Conservation (phyloP, 2,113 vertebrate genomes). For the Notothenia rossii region DNA sequence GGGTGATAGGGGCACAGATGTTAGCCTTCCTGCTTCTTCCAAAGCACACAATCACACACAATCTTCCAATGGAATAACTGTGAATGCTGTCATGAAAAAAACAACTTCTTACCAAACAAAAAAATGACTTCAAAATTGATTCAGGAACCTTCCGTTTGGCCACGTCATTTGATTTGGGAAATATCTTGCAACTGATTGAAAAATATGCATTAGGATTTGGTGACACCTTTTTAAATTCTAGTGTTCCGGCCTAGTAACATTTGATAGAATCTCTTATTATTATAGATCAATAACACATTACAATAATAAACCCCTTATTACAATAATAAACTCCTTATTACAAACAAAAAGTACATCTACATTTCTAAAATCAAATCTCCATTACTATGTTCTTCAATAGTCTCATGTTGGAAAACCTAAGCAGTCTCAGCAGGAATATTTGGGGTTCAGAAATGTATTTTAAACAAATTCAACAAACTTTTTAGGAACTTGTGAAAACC, state of each 20-base stretch:
- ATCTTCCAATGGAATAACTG: neutral
- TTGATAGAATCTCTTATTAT: neutral
- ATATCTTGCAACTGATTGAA: neutral
- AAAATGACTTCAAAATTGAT: neutral
- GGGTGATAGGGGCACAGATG: constrained; percentile 50
- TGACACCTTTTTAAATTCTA: neutral
- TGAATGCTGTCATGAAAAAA: neutral
- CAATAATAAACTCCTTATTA: too few relatives aligned
- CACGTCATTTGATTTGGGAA: neutral
- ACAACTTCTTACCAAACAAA: neutral
- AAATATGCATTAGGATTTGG: neutral
- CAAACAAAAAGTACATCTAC: too few relatives aligned
- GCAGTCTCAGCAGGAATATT: neutral
- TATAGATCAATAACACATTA: too few relatives aligned
- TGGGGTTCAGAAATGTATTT: constrained; percentile 3
- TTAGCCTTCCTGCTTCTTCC: constrained; percentile 23
- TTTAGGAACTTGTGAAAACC: constrained; percentile 5
- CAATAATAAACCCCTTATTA: neutral
- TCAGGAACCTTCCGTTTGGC: neutral
- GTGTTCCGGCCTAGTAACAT: neutral
- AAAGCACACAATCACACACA: neutral
- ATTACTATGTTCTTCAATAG: neutral
- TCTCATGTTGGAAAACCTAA: neutral
- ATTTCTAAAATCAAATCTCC: too few relatives aligned
- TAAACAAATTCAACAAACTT: neutral